Evolutionary conservation across 2,113 vertebrate species (phyloP).

Genomic region (Aythya baeri): DNA sequence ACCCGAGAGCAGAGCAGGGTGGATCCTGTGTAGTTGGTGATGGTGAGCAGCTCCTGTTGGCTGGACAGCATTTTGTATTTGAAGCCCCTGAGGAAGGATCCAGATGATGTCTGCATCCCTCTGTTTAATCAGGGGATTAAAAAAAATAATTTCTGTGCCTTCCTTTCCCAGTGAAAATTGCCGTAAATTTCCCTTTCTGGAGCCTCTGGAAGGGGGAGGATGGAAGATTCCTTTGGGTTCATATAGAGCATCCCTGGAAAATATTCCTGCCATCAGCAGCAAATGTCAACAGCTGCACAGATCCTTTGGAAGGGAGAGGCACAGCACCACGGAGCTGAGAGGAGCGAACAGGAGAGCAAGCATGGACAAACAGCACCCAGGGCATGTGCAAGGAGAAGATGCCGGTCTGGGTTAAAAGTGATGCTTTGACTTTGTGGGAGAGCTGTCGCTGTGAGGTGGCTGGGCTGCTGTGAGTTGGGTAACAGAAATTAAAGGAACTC

Average conservation of each 20-base stretch:
- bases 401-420: background rate
- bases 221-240: background rate
- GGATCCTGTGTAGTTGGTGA: background rate
- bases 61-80: background rate
- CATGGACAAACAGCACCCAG: background rate
- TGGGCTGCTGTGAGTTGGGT: background rate
- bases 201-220: background rate
- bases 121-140: background rate
- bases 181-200: background rate
- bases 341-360: accelerated
- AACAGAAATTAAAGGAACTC: background rate
- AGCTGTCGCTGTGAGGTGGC: background rate
- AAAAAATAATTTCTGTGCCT: background rate
- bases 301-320: background rate
- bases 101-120: background rate
- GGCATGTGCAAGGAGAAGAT: background rate
- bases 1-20: background rate
- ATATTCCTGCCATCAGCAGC: accelerated
- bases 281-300: background rate
- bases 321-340: background rate
- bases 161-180: background rate
- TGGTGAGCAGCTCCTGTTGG: background rate
- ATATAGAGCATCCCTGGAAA: background rate
- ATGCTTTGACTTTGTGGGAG: background rate
- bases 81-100: background rate